Conservation (phyloP, 2,888 invertebrate species). For the Metallyticus violacea region DNA sequence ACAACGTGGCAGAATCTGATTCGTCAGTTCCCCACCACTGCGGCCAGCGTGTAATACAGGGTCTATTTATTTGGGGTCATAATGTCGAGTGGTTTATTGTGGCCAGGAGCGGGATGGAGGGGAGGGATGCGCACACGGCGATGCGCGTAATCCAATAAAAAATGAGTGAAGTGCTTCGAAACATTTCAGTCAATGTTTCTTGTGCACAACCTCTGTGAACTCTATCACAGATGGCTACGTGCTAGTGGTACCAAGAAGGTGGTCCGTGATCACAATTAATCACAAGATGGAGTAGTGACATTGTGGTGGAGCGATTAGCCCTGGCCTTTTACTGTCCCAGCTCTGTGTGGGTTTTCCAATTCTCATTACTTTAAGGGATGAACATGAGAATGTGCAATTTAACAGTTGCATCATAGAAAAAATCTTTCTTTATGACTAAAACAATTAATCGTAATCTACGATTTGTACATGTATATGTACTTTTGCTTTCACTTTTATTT, state of each 20-base stretch:
- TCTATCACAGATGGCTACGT: background rate
- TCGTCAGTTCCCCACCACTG: too few relatives aligned
- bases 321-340: background rate
- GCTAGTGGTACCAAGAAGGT: background rate
- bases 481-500: too few relatives aligned
- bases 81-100: background rate
- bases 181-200: background rate
- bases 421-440: too few relatives aligned
- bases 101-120: background rate
- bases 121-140: background rate
- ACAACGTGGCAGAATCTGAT: too few relatives aligned
- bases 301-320: background rate
- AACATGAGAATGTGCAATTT: background rate
- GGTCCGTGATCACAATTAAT: background rate
- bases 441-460: too few relatives aligned
- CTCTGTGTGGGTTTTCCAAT: background rate
- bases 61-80: conserved; percentile 2
- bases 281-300: background rate
- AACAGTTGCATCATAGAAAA: background rate
- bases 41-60: background rate
- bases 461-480: too few relatives aligned
- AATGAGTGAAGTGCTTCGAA: background rate
- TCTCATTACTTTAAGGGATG: background rate
- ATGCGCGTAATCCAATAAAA: background rate
- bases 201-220: background rate